Evolutionary conservation across 1,140 invertebrate species (phyloP).

Genomic region (Neodiprion fabricii): DNA sequence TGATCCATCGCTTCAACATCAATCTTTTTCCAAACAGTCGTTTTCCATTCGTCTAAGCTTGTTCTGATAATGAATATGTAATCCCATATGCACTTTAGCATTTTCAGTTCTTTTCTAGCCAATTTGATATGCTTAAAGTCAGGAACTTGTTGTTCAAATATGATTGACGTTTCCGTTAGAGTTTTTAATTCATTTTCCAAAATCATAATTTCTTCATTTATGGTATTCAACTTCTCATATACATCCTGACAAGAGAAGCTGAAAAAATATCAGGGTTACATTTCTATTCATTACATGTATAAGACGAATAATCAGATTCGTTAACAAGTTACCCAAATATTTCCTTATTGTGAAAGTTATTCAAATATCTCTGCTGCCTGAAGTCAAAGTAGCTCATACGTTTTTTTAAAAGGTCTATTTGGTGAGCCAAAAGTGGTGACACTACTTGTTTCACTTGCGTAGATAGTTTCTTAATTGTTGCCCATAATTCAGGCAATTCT

Average conservation of each 20-base stretch:
- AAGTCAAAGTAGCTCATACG: slow-evolving; percentile 81
- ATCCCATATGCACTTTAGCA: slow-evolving; percentile 88
- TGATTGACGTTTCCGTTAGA: slow-evolving; percentile 75
- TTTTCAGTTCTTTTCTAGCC: slow-evolving; percentile 78
- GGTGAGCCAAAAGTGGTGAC: slow-evolving; percentile 75
- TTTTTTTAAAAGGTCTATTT: slow-evolving; percentile 71
- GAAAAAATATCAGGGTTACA: slow-evolving; percentile 36
- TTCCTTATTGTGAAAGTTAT: slow-evolving; percentile 71
- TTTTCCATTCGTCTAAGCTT: slow-evolving; percentile 90
- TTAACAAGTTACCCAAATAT: slow-evolving; percentile 70
- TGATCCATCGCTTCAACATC: slow-evolving; percentile 94
- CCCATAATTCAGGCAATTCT: slow-evolving; percentile 89
- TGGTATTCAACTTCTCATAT: slow-evolving; percentile 78
- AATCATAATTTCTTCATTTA: slow-evolving; percentile 70
- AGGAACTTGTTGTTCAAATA: slow-evolving; percentile 87
- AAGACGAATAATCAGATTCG: background rate
- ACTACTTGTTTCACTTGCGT: slow-evolving; percentile 87
- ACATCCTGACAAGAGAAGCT: slow-evolving; percentile 73
- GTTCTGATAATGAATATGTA: slow-evolving; percentile 83
- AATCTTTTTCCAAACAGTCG: slow-evolving; percentile 89
- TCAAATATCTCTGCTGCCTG: slow-evolving; percentile 76
- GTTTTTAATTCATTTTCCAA: slow-evolving; percentile 75
- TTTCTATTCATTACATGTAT: slow-evolving; percentile 11
- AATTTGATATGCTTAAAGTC: slow-evolving; percentile 81
- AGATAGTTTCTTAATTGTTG: slow-evolving; percentile 83